A percentile compares a stretch with the other conserved stretches of the same genome.
Conservation (phyloP, 2,797 vertebrate genomes). For the Buphagus erythrorhynchus region DNA sequence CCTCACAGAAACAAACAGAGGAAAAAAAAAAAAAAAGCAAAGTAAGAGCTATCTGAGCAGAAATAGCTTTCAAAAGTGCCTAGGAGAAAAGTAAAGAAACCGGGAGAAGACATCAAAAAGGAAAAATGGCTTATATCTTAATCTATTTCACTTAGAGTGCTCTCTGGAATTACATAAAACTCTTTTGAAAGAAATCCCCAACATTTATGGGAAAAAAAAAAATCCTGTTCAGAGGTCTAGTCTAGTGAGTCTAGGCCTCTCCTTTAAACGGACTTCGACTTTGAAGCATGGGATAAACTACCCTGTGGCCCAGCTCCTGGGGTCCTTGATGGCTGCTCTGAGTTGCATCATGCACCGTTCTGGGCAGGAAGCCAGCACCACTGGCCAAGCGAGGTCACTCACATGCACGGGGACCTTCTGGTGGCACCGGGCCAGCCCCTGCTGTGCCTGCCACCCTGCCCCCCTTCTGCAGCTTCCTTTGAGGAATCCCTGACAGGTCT, state of each 20-base stretch:
- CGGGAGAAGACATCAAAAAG: neutral
- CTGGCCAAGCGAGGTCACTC: neutral
- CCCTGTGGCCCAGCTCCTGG: neutral
- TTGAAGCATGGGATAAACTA: neutral
- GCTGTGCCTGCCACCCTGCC: neutral
- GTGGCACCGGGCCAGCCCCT: neutral
- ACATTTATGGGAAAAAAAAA: neutral
- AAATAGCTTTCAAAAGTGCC: neutral
- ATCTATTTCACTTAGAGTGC: neutral
- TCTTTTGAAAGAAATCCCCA: neutral
- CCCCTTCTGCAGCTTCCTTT: neutral
- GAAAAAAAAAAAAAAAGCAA: neutral
- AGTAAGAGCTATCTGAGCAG: neutral
- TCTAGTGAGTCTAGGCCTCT: too few species aligned
- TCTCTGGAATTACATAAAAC: neutral
- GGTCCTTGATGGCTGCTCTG: neutral
- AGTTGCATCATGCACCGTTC: neutral
- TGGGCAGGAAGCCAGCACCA: neutral
- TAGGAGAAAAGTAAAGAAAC: constrained; percentile 1
- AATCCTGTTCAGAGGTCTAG: neutral
- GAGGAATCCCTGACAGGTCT: neutral
- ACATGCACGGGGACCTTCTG: neutral
- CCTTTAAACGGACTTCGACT: neutral
- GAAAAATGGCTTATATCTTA: neutral
- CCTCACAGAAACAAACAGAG: neutral